Conservation (phyloP, 2,797 vertebrate genomes). For the Octomys mimax region DNA sequence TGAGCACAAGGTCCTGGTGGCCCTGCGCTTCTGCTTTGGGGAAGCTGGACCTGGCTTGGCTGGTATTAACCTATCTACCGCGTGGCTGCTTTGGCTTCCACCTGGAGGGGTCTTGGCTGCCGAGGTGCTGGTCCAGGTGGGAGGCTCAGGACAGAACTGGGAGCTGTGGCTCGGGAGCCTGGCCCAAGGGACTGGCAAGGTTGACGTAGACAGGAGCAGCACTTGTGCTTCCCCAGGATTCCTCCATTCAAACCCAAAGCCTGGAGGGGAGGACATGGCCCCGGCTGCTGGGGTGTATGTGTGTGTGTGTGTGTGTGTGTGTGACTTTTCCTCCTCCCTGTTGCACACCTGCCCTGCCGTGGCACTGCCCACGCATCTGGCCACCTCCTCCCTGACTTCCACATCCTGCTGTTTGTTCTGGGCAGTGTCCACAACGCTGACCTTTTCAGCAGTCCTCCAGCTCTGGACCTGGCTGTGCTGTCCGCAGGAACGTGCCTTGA, state of each 20-base stretch:
- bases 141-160: neutral
- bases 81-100: neutral
- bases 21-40: neutral
- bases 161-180: neutral
- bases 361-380: neutral
- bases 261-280: neutral
- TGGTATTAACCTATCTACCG: neutral
- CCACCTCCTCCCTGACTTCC: neutral
- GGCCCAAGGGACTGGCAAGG: neutral
- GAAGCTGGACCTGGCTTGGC: neutral
- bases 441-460: conserved; percentile 67
- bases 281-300: neutral
- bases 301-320: too few relatives aligned
- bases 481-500: neutral
- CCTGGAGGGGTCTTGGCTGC: neutral
- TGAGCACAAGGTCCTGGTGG: neutral
- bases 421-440: conserved; percentile 47
- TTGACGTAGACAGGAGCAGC: neutral
- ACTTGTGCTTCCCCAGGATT: neutral
- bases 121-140: neutral
- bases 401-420: conserved; percentile 63
- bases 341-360: neutral
- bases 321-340: neutral
- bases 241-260: neutral
- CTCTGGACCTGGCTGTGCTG: conserved; percentile 28